These are phyloP conservation scores for Temnopleurus reevesii DNA, from an alignment of 53 echinoderm and acorn worm genomes.

Conservation along the genomic window DNA sequence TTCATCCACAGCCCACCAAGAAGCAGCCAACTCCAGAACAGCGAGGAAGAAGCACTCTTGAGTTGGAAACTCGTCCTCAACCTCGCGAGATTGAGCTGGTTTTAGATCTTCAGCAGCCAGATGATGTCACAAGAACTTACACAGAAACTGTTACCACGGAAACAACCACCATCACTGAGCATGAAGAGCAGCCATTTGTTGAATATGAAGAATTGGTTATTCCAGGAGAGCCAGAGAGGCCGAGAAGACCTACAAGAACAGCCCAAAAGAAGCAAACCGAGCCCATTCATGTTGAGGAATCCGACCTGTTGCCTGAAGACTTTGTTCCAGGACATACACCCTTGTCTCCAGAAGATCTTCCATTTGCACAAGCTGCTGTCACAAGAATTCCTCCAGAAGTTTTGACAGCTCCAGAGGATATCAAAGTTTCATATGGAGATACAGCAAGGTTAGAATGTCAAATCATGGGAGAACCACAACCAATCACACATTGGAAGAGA, in stretches of 20 bases:
- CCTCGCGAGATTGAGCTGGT: slow-evolving; percentile 65
- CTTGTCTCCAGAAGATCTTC: slow-evolving; percentile 52
- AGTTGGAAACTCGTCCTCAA: slow-evolving; percentile 61
- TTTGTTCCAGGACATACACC: slow-evolving; percentile 42
- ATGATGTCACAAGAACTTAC: slow-evolving; percentile 59
- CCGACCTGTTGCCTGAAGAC: slow-evolving; percentile 47
- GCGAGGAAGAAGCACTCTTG: slow-evolving; percentile 51
- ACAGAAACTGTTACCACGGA: slow-evolving; percentile 73
- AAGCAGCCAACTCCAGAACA: slow-evolving; percentile 20
- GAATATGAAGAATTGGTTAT: slow-evolving; percentile 75
- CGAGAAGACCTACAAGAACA: slow-evolving; percentile 22
- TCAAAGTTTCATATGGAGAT: slow-evolving; percentile 73
- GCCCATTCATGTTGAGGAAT: slow-evolving; percentile 36
- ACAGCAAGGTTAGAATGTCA: slow-evolving; percentile 74
- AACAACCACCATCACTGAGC: slow-evolving; percentile 60
- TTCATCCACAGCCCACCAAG: slow-evolving; percentile 41
- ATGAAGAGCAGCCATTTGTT: slow-evolving; percentile 44
- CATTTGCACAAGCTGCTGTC: slow-evolving; percentile 37
- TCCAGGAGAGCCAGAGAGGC: slow-evolving; percentile 50
- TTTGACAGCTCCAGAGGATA: slow-evolving; percentile 66
- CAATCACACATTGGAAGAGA: slow-evolving; percentile 72
- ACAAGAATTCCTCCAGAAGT: slow-evolving; percentile 67
- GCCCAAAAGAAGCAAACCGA: slow-evolving; percentile 44
- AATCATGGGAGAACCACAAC: slow-evolving; percentile 80
- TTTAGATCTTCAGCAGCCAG: slow-evolving; percentile 63